phyloP scores from a whole-genome alignment of 2,797 vertebrate genomes.

The Eremophila alpestris region DNA sequence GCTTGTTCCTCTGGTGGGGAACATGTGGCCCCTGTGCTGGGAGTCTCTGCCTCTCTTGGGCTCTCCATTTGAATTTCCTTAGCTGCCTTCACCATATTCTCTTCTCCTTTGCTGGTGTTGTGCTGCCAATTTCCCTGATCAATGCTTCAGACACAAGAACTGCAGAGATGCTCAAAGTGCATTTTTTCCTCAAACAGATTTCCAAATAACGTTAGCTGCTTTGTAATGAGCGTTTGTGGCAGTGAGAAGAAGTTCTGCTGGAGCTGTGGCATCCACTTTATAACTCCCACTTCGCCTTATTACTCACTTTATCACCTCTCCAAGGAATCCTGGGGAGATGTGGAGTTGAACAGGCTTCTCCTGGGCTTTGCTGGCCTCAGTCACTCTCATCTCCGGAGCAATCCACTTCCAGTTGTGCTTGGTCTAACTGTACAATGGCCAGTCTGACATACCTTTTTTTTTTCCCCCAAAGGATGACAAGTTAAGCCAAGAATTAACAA shows the following conservation, averaged over 20 bases:
- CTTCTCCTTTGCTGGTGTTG: not conserved
- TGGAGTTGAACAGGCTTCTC: not conserved
- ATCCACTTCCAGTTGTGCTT: not conserved
- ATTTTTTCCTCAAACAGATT: not conserved
- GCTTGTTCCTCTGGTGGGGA: slow-evolving; percentile 61
- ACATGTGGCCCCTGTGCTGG: not conserved
- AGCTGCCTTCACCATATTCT: slow-evolving; percentile 63
- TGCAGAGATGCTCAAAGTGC: not conserved
- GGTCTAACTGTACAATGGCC: not conserved
- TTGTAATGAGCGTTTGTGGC: not conserved
- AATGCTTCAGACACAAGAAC: not conserved
- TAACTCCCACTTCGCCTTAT: not conserved
- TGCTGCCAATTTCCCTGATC: not conserved
- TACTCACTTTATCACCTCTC: slow-evolving; percentile 37
- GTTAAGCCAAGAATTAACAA: slow-evolving; percentile 40
- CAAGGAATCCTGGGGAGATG: not conserved
- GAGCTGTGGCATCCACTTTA: not conserved
- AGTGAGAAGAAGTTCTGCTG: not conserved
- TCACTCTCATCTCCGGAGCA: not conserved
- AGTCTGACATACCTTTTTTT: not conserved
- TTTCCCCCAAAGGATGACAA: slow-evolving; percentile 41
- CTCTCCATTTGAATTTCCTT: slow-evolving; percentile 73
- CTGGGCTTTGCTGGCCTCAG: slow-evolving; percentile 16
- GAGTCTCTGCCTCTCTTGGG: slow-evolving; percentile 23
- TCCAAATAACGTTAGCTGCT: not conserved